Evolutionary conservation across 2,888 invertebrate species (phyloP).

Genomic region (Drosophila pegasa): DNA sequence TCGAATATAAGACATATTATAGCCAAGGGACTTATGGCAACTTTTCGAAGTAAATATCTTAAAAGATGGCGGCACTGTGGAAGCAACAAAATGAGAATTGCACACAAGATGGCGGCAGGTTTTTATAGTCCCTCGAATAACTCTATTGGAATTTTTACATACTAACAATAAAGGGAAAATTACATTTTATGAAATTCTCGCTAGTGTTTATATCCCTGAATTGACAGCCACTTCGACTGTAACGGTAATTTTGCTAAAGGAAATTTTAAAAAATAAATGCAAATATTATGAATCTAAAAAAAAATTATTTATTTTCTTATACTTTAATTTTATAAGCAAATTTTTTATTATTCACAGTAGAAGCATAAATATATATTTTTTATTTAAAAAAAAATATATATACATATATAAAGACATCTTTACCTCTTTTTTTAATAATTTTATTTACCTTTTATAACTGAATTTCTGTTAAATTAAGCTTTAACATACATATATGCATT

Average conservation of each 20-base stretch:
- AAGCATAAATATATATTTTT: too few species aligned
- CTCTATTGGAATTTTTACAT: neutral
- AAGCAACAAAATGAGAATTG: neutral
- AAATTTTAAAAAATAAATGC: too few species aligned
- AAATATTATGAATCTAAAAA: neutral
- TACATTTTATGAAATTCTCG: neutral
- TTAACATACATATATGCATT: conserved; percentile 24
- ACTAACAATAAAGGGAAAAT: neutral
- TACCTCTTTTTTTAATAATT: neutral
- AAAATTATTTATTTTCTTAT: too few species aligned
- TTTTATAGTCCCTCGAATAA: neutral
- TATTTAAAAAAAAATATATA: neutral
- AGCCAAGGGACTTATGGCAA: neutral
- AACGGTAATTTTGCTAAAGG: too few species aligned
- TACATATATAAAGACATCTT: neutral
- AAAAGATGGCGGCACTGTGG: conserved; percentile 1
- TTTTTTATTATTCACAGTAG: too few species aligned
- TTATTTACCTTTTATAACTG: conserved; percentile 19
- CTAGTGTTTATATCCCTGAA: neutral
- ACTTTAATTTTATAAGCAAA: too few species aligned
- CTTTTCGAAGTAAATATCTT: neutral
- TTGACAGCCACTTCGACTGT: neutral
- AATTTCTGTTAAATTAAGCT: conserved; percentile 10
- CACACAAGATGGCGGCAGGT: neutral
- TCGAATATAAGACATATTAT: conserved; percentile 4